Evolutionary conservation across 2,797 vertebrate species (phyloP).

Genomic region (Mustela erminea): DNA sequence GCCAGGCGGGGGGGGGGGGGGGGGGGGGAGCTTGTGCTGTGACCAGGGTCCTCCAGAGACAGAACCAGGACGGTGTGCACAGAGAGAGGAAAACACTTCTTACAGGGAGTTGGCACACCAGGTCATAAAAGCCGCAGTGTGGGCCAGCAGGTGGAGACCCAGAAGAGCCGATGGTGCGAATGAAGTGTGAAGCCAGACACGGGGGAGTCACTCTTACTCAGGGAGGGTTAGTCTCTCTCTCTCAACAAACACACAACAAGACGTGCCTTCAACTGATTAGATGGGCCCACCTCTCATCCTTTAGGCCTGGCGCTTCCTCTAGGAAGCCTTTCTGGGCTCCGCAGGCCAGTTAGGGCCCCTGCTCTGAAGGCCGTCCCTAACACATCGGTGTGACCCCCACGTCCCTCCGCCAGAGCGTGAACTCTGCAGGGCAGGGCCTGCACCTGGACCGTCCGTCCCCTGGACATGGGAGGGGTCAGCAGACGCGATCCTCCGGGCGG

Average conservation of each 20-base stretch:
- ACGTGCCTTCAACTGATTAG: background rate
- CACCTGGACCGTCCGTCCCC: rapidly evolving
- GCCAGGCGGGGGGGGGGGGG: background rate
- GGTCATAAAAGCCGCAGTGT: background rate
- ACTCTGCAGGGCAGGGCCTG: background rate
- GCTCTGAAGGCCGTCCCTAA: background rate
- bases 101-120: too few species aligned
- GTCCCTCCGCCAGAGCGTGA: background rate
- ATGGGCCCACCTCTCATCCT: background rate
- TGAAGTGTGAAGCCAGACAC: background rate
- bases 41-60: background rate
- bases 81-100: too few species aligned
- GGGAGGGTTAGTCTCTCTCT: background rate
- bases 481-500: rapidly evolving
- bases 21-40: background rate
- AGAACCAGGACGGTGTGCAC: background rate
- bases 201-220: background rate
- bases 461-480: background rate
- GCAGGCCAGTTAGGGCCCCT: background rate
- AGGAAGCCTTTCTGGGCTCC: background rate
- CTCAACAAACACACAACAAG: too few species aligned
- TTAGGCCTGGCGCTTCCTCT: too few species aligned
- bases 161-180: background rate
- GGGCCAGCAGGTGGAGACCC: background rate
- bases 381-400: background rate